Conservation (phyloP, 2,888 invertebrate species). For the Rhopalosiphum nymphaeae region DNA sequence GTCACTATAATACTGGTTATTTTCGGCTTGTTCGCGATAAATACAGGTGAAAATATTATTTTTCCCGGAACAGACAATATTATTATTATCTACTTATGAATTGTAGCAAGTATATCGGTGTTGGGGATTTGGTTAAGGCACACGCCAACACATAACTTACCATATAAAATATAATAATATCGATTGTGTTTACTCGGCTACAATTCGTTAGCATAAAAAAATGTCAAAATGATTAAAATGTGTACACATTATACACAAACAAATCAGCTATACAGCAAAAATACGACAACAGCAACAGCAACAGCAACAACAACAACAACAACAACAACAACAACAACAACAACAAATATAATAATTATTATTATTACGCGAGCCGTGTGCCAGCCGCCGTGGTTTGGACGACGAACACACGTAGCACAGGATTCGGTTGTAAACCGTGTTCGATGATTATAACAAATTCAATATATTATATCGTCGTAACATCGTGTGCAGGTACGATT, state of each 20-base stretch:
- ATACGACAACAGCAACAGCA: neutral
- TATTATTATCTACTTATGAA: neutral
- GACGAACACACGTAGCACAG: neutral
- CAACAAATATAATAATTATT: neutral
- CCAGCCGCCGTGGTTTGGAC: neutral
- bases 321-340: neutral
- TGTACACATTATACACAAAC: neutral
- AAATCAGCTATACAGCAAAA: neutral
- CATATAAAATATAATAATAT: neutral
- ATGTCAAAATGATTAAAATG: constrained; percentile 5
- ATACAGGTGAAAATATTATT: neutral
- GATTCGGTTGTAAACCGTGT: neutral
- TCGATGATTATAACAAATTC: neutral
- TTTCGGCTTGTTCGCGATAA: neutral
- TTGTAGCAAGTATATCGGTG: neutral
- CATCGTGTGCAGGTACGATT: neutral
- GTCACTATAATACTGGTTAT: neutral
- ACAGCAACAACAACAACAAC: neutral
- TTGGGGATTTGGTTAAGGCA: constrained; percentile 37
- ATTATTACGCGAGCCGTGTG: neutral
- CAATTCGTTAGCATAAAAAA: constrained; percentile 8
- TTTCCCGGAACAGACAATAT: neutral
- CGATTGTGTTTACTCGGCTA: constrained; percentile 7
- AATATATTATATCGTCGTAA: neutral
- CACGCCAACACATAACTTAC: neutral